Conservation (phyloP, 2,113 vertebrate species). For the Bettongia penicillata region DNA sequence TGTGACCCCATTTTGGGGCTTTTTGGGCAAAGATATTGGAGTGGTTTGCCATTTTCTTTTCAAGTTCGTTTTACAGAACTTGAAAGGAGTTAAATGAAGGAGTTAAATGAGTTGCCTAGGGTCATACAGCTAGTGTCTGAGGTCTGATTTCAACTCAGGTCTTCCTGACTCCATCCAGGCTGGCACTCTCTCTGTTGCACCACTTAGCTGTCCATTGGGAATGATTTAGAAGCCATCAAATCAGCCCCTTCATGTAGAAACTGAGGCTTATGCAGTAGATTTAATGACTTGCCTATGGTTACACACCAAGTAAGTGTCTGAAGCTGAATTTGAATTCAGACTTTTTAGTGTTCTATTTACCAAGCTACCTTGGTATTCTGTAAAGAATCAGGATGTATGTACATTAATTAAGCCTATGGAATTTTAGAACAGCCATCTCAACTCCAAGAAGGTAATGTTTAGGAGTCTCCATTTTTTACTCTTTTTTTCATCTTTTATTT, state of each 20-base stretch:
- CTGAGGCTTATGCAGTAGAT: background rate
- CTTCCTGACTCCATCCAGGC: background rate
- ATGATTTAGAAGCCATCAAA: background rate
- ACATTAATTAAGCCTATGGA: background rate
- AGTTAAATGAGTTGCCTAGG: background rate
- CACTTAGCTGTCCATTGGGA: background rate
- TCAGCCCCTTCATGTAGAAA: background rate
- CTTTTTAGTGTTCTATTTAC: background rate
- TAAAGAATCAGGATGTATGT: background rate
- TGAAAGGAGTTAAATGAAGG: too few relatives aligned
- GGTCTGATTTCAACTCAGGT: background rate
- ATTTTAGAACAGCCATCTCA: background rate
- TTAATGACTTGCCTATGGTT: background rate
- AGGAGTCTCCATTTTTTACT: background rate
- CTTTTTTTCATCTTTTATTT: background rate
- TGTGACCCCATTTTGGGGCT: background rate
- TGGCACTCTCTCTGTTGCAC: background rate
- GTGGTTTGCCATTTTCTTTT: background rate
- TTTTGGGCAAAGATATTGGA: background rate
- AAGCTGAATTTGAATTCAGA: background rate
- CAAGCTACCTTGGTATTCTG: background rate
- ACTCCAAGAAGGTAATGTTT: background rate
- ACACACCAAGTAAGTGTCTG: background rate
- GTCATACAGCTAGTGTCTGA: background rate
- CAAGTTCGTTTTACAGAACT: background rate